Base-by-base conservation (phyloP, 2,113 vertebrate species). In the Melanerpes aurifrons region DNA sequence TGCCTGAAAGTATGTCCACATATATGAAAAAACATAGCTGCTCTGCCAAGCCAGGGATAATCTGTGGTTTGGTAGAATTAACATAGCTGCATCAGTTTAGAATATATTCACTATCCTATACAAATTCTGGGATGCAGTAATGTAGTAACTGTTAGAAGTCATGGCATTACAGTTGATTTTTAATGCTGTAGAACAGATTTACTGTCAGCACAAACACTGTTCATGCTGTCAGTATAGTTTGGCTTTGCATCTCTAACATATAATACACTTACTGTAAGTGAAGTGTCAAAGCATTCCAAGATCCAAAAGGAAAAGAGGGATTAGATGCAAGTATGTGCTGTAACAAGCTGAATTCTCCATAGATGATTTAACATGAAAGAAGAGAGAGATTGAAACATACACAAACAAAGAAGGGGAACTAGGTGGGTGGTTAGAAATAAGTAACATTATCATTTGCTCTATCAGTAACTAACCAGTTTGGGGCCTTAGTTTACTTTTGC, bases 231-330 rank as follows among this genome's bases (percentile, higher is more conserved):
- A 74, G 68, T 86, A 9, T 82, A 48, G 67, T 75, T 90, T 94
- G 94, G 79, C 90, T 93, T 73, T 83, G 43, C 29, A 75, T 40
- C 28, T 35, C 32, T 67, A 68, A 68, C 80, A 68, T 89, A 61
- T 69, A 81, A 66, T 62, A 58, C 1, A 2, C 62, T 87, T 89
- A 75, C 74, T 73, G 78, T 92, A 91, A 70, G 56, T 56, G 47
- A 87, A 61, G 48, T 91, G 62, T 91, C 85, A 92, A 94, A 92
- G 91, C 62, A 71, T 94, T 84, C 66, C 54, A 64, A 85, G 79
- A 66, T 86, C 53, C 64, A 80, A 82, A 82, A 91, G 64, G 43
- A 94, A 89, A 83, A 54, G 47, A 71, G 40, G 76, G 79, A 91
- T 94, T 94, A 95, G 82, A 82, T 80, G 50, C 68, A 89, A 76